A percentile compares a stretch with the other conserved stretches of the same genome.
These are phyloP conservation scores for Nyleta sp. DNA, from an alignment of 2,888 invertebrate species.

Conservation along the genomic window DNA sequence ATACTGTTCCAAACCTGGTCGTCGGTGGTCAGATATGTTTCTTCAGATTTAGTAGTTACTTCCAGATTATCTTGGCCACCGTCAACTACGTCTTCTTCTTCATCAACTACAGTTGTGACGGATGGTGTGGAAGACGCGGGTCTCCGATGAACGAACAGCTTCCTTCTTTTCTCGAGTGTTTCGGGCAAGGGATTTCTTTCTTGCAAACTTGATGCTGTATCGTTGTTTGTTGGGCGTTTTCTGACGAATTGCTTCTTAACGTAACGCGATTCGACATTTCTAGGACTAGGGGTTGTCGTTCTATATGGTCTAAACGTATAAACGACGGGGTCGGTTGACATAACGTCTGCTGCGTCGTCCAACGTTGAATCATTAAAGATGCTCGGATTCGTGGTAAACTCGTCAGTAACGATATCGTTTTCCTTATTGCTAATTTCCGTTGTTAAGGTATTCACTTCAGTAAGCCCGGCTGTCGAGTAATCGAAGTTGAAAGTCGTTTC, in stretches of 20 bases:
- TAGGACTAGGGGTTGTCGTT: slow-evolving; percentile 6
- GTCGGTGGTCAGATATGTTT: slow-evolving; percentile 5
- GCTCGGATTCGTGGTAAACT: slow-evolving; percentile 24
- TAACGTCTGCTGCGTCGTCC: slow-evolving; percentile 16
- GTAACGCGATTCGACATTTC: slow-evolving; percentile 62
- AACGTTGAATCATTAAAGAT: slow-evolving; percentile 36
- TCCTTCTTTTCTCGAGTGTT: slow-evolving; percentile 70
- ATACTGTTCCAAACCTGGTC: slow-evolving; percentile 72
- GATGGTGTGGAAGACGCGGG: slow-evolving; percentile 68
- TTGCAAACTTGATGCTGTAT: slow-evolving; percentile 1
- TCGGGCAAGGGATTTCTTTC: slow-evolving; percentile 32
- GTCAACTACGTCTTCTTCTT: slow-evolving; percentile 9
- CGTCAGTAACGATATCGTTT: slow-evolving; percentile 20
- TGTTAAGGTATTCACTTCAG: slow-evolving; percentile 3
- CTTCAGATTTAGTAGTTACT: slow-evolving; percentile 23
- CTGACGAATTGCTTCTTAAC: slow-evolving; percentile 73
- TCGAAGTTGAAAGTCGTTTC: slow-evolving; percentile 16
- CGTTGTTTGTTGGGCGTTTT: slow-evolving; percentile 65
- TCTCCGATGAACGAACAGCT: slow-evolving; percentile 72
- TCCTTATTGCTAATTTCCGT: slow-evolving; percentile 24
- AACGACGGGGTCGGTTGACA: slow-evolving; percentile 2
- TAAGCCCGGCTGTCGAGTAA: background rate
- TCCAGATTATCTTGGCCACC: slow-evolving; percentile 7
- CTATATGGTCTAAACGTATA: slow-evolving; percentile 8
- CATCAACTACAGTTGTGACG: slow-evolving; percentile 8